Base-by-base conservation (phyloP, 2,888 invertebrate genomes). In the Apocheima hispidaria region DNA sequence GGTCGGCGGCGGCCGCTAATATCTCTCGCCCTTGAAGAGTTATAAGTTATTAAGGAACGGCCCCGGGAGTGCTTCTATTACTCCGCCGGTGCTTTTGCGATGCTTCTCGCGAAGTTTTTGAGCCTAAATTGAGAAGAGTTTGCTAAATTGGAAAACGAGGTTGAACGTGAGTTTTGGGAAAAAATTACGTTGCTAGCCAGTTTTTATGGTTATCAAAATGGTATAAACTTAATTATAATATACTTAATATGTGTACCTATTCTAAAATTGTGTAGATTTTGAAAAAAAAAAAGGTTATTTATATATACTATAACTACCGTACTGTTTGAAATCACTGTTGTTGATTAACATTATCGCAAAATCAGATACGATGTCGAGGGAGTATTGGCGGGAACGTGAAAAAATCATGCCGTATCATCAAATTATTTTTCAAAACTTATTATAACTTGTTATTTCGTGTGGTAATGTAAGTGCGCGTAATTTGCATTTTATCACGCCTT, bases 11-110 rank as follows among this genome's bases (percentile, higher is more conserved):
- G 43, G 33, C 21, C 48, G 28, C 21, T 58, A 51, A 58, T 58
- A 40, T 58, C 44, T 40, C 23, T 10, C 46, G 48, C 40, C 58
- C 59, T 59, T 59, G 59, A 52, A 59, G 30, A 57, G 46, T 59
- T 59, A 53, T 40, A 40, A 59, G 40, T 53, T 52, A 59, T 59
- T 59, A 59, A 21, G 48, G 21, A 23, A 35, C 33, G 33, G 33
- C 40, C 40, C 35, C 44, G 23, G 21, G 58, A 50, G 48, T 48
- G 36, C 36, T 58, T 51, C 40, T 52, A 46, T 59, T 53, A 59
- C 58, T 52, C 41, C 14, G 33, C 50, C 33, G 33, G 21, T 44
- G 43, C 36, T 28, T 14, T 20, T 38, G 46, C 44, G 40, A 48
- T 53, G 58, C 44, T 51, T 38, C 50, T 41, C 18, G 35, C 3